Evolutionary conservation across 2,113 vertebrate species (phyloP), one percentile per base, ranked within the genome.

Genomic region (Irena cyanogastra): DNA sequence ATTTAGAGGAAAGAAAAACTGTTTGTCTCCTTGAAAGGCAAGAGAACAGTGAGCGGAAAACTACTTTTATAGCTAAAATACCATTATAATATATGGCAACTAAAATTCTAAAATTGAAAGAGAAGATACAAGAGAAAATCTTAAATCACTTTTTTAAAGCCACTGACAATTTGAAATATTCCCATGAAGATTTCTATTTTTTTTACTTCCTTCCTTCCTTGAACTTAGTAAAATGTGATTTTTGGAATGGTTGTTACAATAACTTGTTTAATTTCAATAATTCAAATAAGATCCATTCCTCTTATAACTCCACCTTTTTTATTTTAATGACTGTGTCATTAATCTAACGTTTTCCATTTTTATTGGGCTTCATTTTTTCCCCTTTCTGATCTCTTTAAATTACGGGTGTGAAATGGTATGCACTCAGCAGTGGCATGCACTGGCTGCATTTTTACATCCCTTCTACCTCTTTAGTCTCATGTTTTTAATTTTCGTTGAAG

Each of bases 81-180:
- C 90, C 71, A 91, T 96, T 96, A 95, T 95, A 93, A 88, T 97
- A 93, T 89, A 92, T 81, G 50, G 86, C 93, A 96, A 94, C 89
- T 95, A 95, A 94, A 96, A 95, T 97, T 97, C 95, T 93, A 84
- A 96, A 96, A 92, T 95, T 92, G 83, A 95, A 95, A 95, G 95
- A 68, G 83, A 92, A 78, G 89, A 83, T 92, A 52, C 80, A 80
- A 75, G 52, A 94, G 87, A 92, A 96, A 96, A 97, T 95, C 71
- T 90, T 94, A 89, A 95, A 88, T 88, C 71, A 70, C 83, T 72
- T 89, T 97, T 94, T 95, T 87, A 92, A 96, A 96, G 82, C 93
- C 82, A 56, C 94, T 95, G 89, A 87, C 78, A 91, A 50, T 92
- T 87, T 95, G 92, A 97, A 97, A 92, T 94, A 95, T 94, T 96